Conservation (phyloP, 2,113 vertebrate genomes). For the Nannobrachium achirus region DNA sequence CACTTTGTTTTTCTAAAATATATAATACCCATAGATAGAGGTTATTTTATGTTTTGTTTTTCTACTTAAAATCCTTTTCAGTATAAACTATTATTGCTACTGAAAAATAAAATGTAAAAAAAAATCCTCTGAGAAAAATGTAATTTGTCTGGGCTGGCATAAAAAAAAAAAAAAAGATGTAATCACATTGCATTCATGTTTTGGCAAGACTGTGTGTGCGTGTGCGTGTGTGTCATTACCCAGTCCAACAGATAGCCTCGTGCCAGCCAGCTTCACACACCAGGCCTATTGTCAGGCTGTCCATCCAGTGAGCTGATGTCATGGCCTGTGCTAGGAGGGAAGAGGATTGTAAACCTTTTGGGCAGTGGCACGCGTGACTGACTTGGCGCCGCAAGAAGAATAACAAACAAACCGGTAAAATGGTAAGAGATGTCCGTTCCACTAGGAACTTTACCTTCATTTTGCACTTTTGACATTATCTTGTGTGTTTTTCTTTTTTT, state of each 20-base stretch:
- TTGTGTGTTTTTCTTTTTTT: too few species aligned
- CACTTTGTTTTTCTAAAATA: too few species aligned
- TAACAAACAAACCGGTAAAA: slow-evolving; percentile 35
- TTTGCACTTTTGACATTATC: background rate
- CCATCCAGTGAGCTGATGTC: slow-evolving; percentile 53
- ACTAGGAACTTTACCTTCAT: background rate
- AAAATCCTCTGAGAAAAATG: too few species aligned
- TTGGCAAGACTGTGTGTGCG: slow-evolving; percentile 15
- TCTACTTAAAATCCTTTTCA: too few species aligned
- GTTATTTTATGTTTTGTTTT: too few species aligned
- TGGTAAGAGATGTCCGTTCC: slow-evolving; percentile 55
- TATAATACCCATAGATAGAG: too few species aligned
- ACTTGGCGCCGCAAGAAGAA: slow-evolving; percentile 26
- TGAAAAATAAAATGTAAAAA: too few species aligned
- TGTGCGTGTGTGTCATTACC: slow-evolving; percentile 2
- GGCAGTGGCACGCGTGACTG: slow-evolving; percentile 12
- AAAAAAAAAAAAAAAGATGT: too few species aligned
- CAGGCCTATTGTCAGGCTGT: slow-evolving; percentile 57
- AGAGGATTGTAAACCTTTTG: slow-evolving; percentile 49
- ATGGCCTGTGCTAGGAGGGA: slow-evolving; percentile 68
- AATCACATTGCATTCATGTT: slow-evolving; percentile 6
- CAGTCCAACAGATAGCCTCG: slow-evolving; percentile 30
- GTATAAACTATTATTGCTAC: too few species aligned
- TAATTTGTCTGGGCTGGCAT: too few species aligned
- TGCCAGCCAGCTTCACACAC: slow-evolving; percentile 54